Evolutionary conservation across 2,113 vertebrate genomes (phyloP).

Genomic region (Willisornis vidua): DNA sequence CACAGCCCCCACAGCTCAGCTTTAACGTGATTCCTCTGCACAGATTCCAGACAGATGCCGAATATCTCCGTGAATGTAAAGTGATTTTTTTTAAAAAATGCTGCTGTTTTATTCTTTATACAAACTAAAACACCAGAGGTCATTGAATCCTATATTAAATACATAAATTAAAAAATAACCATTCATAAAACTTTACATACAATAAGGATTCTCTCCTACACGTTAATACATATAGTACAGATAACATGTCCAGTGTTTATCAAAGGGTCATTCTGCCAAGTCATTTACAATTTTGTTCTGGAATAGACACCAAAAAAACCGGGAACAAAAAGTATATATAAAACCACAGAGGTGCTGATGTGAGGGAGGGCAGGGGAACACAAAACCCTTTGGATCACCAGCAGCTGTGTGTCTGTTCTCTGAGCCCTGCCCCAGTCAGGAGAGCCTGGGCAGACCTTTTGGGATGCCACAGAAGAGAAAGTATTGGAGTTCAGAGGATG

Average conservation of each 20-base stretch:
- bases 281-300: slow-evolving; percentile 56
- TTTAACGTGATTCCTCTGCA: neutral
- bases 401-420: neutral
- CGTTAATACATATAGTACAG: slow-evolving; percentile 75
- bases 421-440: neutral
- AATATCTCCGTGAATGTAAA: neutral
- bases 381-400: neutral
- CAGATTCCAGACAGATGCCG: neutral
- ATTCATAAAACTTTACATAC: slow-evolving; percentile 84
- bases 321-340: slow-evolving; percentile 26
- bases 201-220: slow-evolving; percentile 77
- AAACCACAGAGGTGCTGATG: slow-evolving; percentile 59
- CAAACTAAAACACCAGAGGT: slow-evolving; percentile 82
- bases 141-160: slow-evolving; percentile 82
- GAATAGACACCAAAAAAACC: slow-evolving; percentile 49
- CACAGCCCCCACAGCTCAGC: neutral
- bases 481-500: neutral
- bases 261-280: slow-evolving; percentile 65
- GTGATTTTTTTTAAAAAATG: slow-evolving; percentile 58
- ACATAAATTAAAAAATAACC: slow-evolving; percentile 85
- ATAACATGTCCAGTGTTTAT: slow-evolving; percentile 70
- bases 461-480: neutral
- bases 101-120: slow-evolving; percentile 78
- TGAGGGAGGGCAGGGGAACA: neutral
- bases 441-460: neutral